Conservation (phyloP, 1,140 invertebrate genomes). For the Gryon sp. region DNA sequence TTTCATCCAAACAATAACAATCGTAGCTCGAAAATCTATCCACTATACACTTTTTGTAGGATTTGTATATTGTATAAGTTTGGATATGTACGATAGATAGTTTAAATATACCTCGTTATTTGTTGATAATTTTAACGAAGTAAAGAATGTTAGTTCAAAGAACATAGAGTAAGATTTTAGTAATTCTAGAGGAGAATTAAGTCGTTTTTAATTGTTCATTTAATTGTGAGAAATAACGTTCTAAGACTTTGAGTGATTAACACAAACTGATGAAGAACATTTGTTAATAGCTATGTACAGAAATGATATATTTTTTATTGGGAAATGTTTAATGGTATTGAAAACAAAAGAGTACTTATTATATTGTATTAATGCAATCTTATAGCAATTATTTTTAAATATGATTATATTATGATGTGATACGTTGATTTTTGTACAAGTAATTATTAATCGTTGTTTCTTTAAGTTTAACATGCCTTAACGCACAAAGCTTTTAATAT, state of each 20-base stretch:
- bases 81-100: constrained; percentile 50
- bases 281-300: constrained; percentile 22
- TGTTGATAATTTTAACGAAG: constrained; percentile 58
- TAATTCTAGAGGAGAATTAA: constrained; percentile 11
- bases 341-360: constrained; percentile 5
- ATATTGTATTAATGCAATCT: constrained; percentile 12
- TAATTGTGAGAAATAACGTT: constrained; percentile 17
- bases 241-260: background rate
- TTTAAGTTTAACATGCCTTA: too few species aligned
- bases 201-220: constrained; percentile 27
- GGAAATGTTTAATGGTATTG: background rate
- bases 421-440: background rate
- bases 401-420: background rate
- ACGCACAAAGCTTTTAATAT: too few species aligned
- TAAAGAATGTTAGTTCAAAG: constrained; percentile 36
- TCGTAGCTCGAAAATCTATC: constrained; percentile 6
- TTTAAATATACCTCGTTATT: constrained; percentile 59
- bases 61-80: constrained; percentile 49
- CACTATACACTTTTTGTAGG: constrained; percentile 34
- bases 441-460: too few species aligned
- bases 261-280: background rate
- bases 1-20: constrained; percentile 6
- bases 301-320: constrained; percentile 43
- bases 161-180: constrained; percentile 23
- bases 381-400: background rate